Percentiles rank a stretch among this genome's conserved stretches.
phyloP scores from a whole-genome alignment of 1,140 invertebrate genomes.

The Caerostris darwini region DNA sequence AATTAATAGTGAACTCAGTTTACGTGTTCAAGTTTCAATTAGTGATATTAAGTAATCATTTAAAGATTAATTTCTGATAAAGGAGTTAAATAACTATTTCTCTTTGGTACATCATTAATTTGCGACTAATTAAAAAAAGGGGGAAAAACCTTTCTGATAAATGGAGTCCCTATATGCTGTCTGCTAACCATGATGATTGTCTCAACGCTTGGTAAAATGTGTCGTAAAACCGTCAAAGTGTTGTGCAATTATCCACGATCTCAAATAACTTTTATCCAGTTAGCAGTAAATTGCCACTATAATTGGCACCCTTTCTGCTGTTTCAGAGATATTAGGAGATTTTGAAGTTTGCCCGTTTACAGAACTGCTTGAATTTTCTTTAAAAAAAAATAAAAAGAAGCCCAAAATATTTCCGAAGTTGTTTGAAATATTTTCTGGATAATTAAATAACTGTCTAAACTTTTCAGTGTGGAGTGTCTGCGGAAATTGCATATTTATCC shows the following conservation, averaged over 20 bases:
- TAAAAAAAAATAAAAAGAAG: neutral
- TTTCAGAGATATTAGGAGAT: neutral
- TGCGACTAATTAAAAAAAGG: too few relatives aligned
- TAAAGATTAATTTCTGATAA: too few relatives aligned
- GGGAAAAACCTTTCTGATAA: too few relatives aligned
- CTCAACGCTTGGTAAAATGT: neutral
- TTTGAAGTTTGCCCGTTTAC: neutral
- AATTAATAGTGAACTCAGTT: too few relatives aligned
- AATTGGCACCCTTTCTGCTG: neutral
- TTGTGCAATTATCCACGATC: neutral
- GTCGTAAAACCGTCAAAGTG: neutral
- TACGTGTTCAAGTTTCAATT: too few relatives aligned
- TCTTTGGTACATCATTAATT: too few relatives aligned
- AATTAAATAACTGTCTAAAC: conserved; percentile 28
- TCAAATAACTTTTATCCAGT: neutral
- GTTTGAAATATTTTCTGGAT: neutral
- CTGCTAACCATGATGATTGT: neutral
- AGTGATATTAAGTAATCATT: too few relatives aligned
- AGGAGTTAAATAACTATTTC: too few relatives aligned
- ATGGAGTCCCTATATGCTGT: too few relatives aligned
- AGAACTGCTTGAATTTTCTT: neutral
- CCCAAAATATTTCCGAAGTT: neutral
- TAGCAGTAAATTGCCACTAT: neutral
- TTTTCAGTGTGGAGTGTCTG: neutral
- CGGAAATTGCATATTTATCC: neutral